phyloP scores from a whole-genome alignment of 1,140 invertebrate species.

The Potamilus streckersoni region DNA sequence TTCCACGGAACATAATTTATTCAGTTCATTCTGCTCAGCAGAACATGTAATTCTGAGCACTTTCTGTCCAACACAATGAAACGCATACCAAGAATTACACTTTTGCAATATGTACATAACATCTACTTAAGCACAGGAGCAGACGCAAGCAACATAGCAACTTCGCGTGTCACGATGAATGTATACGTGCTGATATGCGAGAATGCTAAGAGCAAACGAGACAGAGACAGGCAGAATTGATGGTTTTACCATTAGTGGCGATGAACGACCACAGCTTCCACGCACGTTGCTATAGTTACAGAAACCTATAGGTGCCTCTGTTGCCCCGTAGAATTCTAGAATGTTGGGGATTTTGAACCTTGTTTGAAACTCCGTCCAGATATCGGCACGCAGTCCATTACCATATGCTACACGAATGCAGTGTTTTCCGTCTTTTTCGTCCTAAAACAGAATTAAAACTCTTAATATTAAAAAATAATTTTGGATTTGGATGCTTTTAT shows the following conservation, averaged over 20 bases:
- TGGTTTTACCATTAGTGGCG: slow-evolving; percentile 41
- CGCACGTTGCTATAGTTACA: slow-evolving; percentile 33
- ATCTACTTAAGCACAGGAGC: no score
- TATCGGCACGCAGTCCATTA: slow-evolving; percentile 45
- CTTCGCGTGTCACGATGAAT: no score
- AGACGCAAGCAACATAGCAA: no score
- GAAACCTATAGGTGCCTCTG: slow-evolving; percentile 32
- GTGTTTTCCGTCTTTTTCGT: slow-evolving; percentile 26
- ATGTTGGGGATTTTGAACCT: slow-evolving; percentile 38
- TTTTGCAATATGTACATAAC: no score
- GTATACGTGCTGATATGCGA: no score
- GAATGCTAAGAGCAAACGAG: no score
- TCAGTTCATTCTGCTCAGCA: no score
- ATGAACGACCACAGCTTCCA: slow-evolving; percentile 36
- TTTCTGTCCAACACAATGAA: no score
- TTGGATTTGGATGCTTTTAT: slow-evolving; percentile 1
- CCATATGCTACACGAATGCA: slow-evolving; percentile 31
- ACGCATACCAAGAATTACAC: no score
- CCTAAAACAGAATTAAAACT: slow-evolving; percentile 1
- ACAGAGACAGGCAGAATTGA: no score
- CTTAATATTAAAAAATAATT: neutral
- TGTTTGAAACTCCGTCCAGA: slow-evolving; percentile 39
- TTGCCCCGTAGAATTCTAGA: slow-evolving; percentile 44
- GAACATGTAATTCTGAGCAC: no score
- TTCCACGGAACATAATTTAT: no score